These are phyloP conservation scores for Himalopsyche anomala DNA, from an alignment of 2,888 invertebrate genomes.

Conservation along the genomic window DNA sequence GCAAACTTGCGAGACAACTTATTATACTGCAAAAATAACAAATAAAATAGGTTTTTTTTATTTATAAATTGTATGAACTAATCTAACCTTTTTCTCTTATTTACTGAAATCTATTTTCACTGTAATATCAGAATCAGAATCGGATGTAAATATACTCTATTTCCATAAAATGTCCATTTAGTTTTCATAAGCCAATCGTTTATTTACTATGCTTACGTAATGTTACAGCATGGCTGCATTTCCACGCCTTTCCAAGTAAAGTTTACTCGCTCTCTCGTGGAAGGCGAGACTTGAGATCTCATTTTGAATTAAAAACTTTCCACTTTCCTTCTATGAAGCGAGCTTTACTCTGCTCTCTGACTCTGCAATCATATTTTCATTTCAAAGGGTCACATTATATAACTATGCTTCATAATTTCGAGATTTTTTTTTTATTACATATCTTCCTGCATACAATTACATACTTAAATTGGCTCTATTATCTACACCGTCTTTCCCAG, in stretches of 20 bases:
- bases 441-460: no score
- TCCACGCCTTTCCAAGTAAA: conserved; percentile 30
- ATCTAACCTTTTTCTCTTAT: no score
- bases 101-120: no score
- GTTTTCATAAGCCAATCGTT: conserved; percentile 5
- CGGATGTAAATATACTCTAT: background rate
- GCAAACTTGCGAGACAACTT: no score
- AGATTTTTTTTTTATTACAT: no score
- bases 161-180: background rate
- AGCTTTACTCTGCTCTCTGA: conserved; percentile 34
- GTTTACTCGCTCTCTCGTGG: conserved; percentile 19
- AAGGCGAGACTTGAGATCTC: conserved; percentile 44
- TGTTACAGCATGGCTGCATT: background rate
- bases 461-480: no score
- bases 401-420: background rate
- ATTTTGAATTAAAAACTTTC: conserved; percentile 55
- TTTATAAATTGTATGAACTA: no score
- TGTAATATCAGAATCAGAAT: no score
- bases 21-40: no score
- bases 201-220: conserved; percentile 22
- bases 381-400: conserved; percentile 9
- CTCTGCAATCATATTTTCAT: conserved; percentile 35
- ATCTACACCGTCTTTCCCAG: no score
- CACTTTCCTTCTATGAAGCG: conserved; percentile 44
- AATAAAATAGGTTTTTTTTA: no score